Evolutionary conservation across 2,888 invertebrate species (phyloP), one percentile per base, ranked within the genome.

Genomic region (Dromius quadrimaculatus): DNA sequence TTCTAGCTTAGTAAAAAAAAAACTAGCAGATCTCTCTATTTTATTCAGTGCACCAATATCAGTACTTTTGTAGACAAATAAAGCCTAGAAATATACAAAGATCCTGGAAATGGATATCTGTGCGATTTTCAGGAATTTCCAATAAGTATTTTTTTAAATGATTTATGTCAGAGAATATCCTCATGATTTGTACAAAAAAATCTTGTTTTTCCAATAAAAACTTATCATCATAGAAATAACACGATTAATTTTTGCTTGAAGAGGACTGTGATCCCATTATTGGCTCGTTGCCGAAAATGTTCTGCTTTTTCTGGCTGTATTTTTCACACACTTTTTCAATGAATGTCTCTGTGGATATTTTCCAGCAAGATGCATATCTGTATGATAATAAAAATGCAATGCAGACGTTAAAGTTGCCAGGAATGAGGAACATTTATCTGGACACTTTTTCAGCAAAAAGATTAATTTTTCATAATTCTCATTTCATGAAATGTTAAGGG

Each of bases 261-360:
- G 38, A 54, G n/a, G 13, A 47, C 47, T 3, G 28, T 5, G 28
- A 28, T 28, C 4, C 28, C 28, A 28, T 28, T 28, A 43, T 28
- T 54, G 50, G 50, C 50, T 11, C 28, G 15, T 54, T 54, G 50
- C 50, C 50, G 50, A 54, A 54, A 54, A 15, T 17, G 50, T 19
- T 47, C 4, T 28, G 15, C 50, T 54, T 54, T 28, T 54, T 54
- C 15, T 28, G 28, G 28, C n/a, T 54, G 28, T 22, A 23, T 28
- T 28, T 47, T 47, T 47, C 23, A 23, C 23, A 23, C 28, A 11
- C 6, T 54, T 28, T 54, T 54, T 11, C 11, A 22, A 22, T 47
- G 13, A 47, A 19, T 19, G 13, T 47, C 22, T 11, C 13, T 6
- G 13, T 13, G 28, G 50, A 54, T 54, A 54, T 54, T 54, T 54